phyloP scores from a whole-genome alignment of 2,888 invertebrate genomes.

The Hydrotaea cyrtoneurina region DNA sequence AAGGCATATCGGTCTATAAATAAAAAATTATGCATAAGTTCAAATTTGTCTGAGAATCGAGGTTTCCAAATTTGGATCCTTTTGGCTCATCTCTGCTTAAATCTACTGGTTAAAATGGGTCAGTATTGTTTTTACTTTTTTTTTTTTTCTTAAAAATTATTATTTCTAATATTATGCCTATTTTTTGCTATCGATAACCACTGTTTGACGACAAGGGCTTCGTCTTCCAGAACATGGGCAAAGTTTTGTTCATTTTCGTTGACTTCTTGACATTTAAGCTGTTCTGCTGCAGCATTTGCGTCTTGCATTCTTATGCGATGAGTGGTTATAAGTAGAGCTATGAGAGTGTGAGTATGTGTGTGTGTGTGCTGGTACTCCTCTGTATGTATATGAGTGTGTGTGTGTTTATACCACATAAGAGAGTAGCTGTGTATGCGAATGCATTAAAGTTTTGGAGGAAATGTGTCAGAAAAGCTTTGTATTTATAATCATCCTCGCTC shows the following conservation, averaged over 20 bases:
- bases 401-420: conserved; percentile 32
- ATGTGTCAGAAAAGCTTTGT: conserved; percentile 56
- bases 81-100: too few species aligned
- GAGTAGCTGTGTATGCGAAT: background rate
- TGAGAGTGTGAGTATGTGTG: conserved; percentile 23
- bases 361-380: conserved; percentile 35
- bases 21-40: too few species aligned
- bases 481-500: conserved; percentile 55
- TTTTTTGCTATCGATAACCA: background rate
- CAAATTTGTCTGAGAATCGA: too few species aligned
- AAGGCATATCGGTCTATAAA: too few species aligned
- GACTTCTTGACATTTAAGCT: conserved; percentile 64
- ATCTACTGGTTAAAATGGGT: too few species aligned
- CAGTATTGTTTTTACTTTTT: too few species aligned
- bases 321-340: conserved; percentile 2
- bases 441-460: conserved; percentile 51
- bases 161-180: background rate
- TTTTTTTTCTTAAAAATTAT: too few species aligned
- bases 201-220: too few species aligned
- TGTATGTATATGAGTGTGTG: background rate
- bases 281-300: conserved; percentile 52
- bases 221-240: conserved; percentile 4
- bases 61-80: too few species aligned
- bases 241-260: conserved; percentile 64
- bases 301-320: conserved; percentile 31